Conservation (phyloP, 2,888 invertebrate genomes). For the Macaria liturata region DNA sequence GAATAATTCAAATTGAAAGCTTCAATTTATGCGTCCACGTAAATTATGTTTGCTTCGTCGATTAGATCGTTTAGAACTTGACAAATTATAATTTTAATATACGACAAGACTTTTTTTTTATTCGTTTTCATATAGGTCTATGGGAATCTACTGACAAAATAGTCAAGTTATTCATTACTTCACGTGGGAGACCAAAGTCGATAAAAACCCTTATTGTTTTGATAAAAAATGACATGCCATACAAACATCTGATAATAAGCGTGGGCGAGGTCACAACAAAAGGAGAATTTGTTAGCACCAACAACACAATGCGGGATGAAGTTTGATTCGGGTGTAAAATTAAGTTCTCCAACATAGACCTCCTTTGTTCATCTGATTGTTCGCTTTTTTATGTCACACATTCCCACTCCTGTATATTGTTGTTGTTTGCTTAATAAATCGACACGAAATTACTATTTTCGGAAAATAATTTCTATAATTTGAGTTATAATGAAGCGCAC, state of each 20-base stretch:
- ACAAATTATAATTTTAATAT: slow-evolving; percentile 56
- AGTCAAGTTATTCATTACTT: slow-evolving; percentile 16
- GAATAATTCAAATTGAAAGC: neutral
- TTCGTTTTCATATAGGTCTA: too few relatives aligned
- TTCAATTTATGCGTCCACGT: slow-evolving; percentile 42
- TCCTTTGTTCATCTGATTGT: slow-evolving; percentile 57
- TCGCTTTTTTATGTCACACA: slow-evolving; percentile 62
- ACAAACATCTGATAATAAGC: slow-evolving; percentile 78
- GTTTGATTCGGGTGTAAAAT: slow-evolving; percentile 79
- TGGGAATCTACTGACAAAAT: too few relatives aligned
- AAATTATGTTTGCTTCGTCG: slow-evolving; percentile 61
- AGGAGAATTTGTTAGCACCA: slow-evolving; percentile 77
- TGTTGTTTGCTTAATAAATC: slow-evolving; percentile 66
- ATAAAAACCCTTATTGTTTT: slow-evolving; percentile 78
- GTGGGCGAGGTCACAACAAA: slow-evolving; percentile 76
- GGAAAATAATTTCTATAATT: slow-evolving; percentile 34
- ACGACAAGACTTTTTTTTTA: too few relatives aligned
- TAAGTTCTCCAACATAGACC: slow-evolving; percentile 71
- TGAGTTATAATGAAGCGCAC: slow-evolving; percentile 34
- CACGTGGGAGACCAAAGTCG: slow-evolving; percentile 57
- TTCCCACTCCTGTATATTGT: slow-evolving; percentile 44
- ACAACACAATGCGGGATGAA: slow-evolving; percentile 68
- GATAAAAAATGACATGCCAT: slow-evolving; percentile 81
- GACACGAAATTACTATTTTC: slow-evolving; percentile 55
- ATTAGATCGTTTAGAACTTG: slow-evolving; percentile 50